Evolutionary conservation across 2,113 vertebrate species (phyloP), one percentile per base, ranked within the genome.

Genomic region (Anhinga rufa): DNA sequence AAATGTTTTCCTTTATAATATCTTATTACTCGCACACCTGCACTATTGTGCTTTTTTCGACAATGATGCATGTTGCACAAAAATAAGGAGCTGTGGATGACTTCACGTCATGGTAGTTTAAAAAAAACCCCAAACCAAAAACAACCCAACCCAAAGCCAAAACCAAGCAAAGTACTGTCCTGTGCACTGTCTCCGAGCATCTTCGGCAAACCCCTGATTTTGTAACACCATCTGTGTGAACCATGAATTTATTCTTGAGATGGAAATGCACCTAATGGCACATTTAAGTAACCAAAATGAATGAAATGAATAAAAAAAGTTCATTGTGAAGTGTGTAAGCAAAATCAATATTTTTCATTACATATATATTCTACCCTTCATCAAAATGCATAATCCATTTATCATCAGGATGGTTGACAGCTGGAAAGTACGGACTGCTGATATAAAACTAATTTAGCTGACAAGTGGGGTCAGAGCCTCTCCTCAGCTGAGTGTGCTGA

Each of bases 381-480:
- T 58, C n/a, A 66, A 60, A 97, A 85, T 17, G 54, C 40, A 22
- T 84, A 68, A 65, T 46, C 64, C 40, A 32, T 91, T 96, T n/a
- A 17, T 71, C 57, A 36, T 70, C 15, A 5, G 78, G 69, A 55
- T 82, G 57, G 68, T 8, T 96, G 94, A 91, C 86, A 97, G 94
- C 93, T 49, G 90, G 91, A 90, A 95, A 72, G 83, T 95, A 90
- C 74, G 68, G 89, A 82, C 82, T 84, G 92, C 96, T 96, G 96
- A 90, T 96, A 64, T 65, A 79, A 96, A 97, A 96, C 85, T 96
- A 84, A 96, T 96, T 91, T 72, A 81, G 48, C 22, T 95, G 60
- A 72, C 81, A 66, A 66, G 18, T 11, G 28, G 61, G 34, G 49
- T 72, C 58, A n/a, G 85, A 81, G 19, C 28, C 78, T 94, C 77